Base-by-base conservation (phyloP, 2,113 vertebrate genomes). In the Otis tarda region DNA sequence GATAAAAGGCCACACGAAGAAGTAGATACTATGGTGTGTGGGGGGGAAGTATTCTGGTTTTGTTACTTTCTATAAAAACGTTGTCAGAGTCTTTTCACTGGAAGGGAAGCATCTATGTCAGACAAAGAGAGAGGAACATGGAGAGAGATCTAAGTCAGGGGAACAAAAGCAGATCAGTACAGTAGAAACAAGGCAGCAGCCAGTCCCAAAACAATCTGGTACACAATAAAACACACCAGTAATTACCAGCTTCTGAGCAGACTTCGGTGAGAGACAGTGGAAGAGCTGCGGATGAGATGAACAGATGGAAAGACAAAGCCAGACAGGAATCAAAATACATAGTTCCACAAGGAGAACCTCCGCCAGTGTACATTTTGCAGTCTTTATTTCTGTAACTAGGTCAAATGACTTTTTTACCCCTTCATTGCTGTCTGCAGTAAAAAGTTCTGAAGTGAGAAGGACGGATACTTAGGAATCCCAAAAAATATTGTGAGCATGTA, bases 241-340 rank as follows among this genome's bases (percentile, higher is more conserved):
- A 89, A 82, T 67, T 93, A 89, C 53, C 77, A 83, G 88, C 83
- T 63, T 80, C 70, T 53, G 77, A 89, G 63, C 63, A 89, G 74
- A 37, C 67, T 45, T 90, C 1, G 21, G 49, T 52, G 90, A 82
- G 95, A 92, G 57, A 88, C 84, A 76, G 78, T 5, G 60, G 55
- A 91, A 93, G 77, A 45, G 73, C 79, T 84, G 63, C 82, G 95
- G 81, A 93, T 16, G 88, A 93, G 91, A 73, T 2, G 74, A 97
- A 94, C 63, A 97, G 73, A 94, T 94, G 93, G 89, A 95, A 93
- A 55, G 80, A 93, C 93, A 96, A 87, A 97, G 90, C 55, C 80
- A 79, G 65, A 41, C 92, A 94, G 56, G 80, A 95, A 83, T 73
- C 78, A 94, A 85, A 95, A 84, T 43, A 76, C 77, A 49, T 45